phyloP scores from a whole-genome alignment of 2,797 vertebrate genomes.

The Thamnophis elegans region DNA sequence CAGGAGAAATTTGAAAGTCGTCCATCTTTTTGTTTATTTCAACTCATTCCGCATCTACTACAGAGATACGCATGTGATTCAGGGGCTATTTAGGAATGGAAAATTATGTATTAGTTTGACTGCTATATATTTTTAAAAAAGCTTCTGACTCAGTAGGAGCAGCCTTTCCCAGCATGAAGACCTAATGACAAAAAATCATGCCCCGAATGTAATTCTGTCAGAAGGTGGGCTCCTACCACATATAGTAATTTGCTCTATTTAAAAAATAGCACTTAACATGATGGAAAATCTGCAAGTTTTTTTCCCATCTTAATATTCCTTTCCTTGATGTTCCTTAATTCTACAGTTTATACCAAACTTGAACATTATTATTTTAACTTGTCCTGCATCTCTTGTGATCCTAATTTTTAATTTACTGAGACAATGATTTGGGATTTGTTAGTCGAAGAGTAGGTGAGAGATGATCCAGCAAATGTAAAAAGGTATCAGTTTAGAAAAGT shows the following conservation, averaged over 20 bases:
- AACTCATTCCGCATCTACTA: neutral
- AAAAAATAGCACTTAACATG: neutral
- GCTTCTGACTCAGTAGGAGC: neutral
- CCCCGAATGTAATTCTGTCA: neutral
- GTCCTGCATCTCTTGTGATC: neutral
- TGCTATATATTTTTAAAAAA: neutral
- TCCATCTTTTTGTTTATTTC: neutral
- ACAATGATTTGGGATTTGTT: neutral
- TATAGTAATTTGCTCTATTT: neutral
- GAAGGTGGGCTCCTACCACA: neutral
- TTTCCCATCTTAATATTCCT: neutral
- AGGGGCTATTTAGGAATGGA: neutral
- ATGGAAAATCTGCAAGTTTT: neutral
- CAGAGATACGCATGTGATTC: neutral
- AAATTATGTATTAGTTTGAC: neutral
- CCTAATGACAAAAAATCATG: neutral
- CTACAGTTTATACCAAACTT: neutral
- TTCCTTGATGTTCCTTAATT: neutral
- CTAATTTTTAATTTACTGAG: neutral
- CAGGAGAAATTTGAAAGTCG: neutral
- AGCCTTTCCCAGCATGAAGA: neutral
- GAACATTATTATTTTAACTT: neutral
- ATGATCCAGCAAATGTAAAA: neutral
- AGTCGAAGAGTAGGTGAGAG: neutral
- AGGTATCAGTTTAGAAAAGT: neutral